Evolutionary conservation across 2,888 invertebrate genomes (phyloP), one percentile per base, ranked within the genome.

Genomic region (Apodemia hepburni): DNA sequence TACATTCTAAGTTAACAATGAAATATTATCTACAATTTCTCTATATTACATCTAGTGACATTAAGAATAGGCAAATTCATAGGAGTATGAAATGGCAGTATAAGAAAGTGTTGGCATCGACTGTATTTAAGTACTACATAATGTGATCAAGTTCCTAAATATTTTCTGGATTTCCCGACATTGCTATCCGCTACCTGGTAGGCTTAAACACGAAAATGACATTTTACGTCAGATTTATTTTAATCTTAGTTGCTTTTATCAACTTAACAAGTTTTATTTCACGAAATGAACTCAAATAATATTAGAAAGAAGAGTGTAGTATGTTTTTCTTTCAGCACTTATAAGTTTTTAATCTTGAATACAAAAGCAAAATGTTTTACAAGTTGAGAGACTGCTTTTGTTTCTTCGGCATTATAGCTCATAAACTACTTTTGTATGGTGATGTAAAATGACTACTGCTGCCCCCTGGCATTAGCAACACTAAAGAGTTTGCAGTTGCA

Each of bases 1-100:
- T 75, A 71, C 72, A 68, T 68, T 71, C 71, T 71, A 72, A 68
- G 70, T 71, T 71, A 74, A 74, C 74, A 72, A 71, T 66, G 66
- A 69, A 68, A 47, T 47, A 47, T 73, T 73, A 74, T 74, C 74
- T 77, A 76, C 73, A 75, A 70, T 70, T 47, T 65, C 65, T 66
- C 69, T 71, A 70, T 70, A 63, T 65, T 67, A 67, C 57, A 68
- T 61, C 66, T 66, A 66, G 66, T 63, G 33, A 62, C 47, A 47
- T 59, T 62, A 27, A 49, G 47, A 42, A 38, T 54, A 58, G 11
- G 58, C 33, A 33, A 47, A 58, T 57, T 29, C 29, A 57, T 29
- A 58, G n/a, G 11, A 47, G 17, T 58, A 49, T 27, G 45, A 47
- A 58, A 58, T 33, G 58, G 62, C 62, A 47, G 58, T 35, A 57